phyloP scores from a whole-genome alignment of 2,888 invertebrate species.

The Agrotis exclamationis region DNA sequence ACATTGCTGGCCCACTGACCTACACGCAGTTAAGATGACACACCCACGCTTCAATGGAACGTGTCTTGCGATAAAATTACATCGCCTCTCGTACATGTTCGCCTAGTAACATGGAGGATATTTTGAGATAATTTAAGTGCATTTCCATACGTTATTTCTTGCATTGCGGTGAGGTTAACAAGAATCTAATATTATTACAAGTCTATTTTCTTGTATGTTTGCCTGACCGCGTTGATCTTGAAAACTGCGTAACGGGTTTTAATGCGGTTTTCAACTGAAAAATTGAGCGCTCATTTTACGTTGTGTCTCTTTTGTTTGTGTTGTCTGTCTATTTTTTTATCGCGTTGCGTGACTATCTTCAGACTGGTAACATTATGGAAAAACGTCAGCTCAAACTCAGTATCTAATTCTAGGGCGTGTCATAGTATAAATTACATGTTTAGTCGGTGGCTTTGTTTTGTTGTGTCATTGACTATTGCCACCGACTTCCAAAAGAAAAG shows the following conservation, averaged over 20 bases:
- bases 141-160: slow-evolving; percentile 8
- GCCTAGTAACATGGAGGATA: slow-evolving; percentile 23
- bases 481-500: too few species aligned
- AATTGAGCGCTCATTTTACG: too few species aligned
- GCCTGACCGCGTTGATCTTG: not conserved
- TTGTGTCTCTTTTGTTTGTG: too few species aligned
- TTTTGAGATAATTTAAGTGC: slow-evolving; percentile 29
- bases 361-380: too few species aligned
- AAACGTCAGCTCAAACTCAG: too few species aligned
- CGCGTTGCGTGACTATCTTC: too few species aligned
- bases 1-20: slow-evolving; percentile 75
- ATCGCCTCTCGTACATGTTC: slow-evolving; percentile 1
- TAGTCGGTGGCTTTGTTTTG: too few species aligned
- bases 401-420: too few species aligned
- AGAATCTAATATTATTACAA: not conserved
- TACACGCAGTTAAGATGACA: slow-evolving; percentile 64
- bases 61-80: slow-evolving; percentile 28
- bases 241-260: not conserved
- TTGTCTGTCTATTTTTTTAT: too few species aligned
- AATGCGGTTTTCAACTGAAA: not conserved
- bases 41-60: slow-evolving; percentile 71
- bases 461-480: too few species aligned
- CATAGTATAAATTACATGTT: too few species aligned
- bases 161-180: not conserved
- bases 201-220: not conserved